Evolutionary conservation across 37 sponge, comb jelly and placozoan species (phyloP).

Genomic region (Chondrilla cf. caribensis): DNA sequence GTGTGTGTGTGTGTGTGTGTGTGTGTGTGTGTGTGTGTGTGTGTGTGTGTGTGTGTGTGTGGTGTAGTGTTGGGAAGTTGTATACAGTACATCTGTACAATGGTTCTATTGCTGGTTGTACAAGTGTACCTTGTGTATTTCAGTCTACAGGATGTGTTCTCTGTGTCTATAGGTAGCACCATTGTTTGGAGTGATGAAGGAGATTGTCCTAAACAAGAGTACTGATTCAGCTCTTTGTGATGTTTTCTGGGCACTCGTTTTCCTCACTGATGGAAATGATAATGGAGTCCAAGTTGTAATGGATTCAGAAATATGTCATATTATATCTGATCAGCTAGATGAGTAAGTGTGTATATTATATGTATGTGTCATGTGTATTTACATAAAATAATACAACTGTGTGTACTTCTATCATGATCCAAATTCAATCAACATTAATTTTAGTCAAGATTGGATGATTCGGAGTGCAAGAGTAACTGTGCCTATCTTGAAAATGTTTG

Average conservation of each 20-base stretch:
- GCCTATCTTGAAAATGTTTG: too few relatives aligned
- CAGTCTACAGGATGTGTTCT: neutral
- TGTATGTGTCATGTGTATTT: conserved; percentile 44
- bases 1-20: too few relatives aligned
- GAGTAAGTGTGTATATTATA: conserved; percentile 36
- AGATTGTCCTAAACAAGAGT: conserved; percentile 56
- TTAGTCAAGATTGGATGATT: too few relatives aligned
- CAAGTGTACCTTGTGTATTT: neutral
- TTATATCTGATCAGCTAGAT: neutral
- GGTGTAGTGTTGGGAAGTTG: neutral
- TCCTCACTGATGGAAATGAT: conserved; percentile 19
- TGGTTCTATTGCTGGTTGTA: too few relatives aligned
- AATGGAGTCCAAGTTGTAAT: conserved; percentile 66
- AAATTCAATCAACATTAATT: too few relatives aligned
- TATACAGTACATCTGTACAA: too few relatives aligned
- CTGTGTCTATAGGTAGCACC: conserved; percentile 26
- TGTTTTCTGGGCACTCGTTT: conserved; percentile 27
- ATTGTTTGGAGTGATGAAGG: conserved; percentile 64
- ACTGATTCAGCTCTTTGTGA: conserved; percentile 4
- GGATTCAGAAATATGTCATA: conserved; percentile 60
- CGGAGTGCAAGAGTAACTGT: too few relatives aligned
- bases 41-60: too few relatives aligned
- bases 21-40: too few relatives aligned
- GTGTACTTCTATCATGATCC: too few relatives aligned
- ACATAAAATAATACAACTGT: neutral